Base-by-base conservation (phyloP, 2,888 invertebrate genomes). In the Resseliella maxima region DNA sequence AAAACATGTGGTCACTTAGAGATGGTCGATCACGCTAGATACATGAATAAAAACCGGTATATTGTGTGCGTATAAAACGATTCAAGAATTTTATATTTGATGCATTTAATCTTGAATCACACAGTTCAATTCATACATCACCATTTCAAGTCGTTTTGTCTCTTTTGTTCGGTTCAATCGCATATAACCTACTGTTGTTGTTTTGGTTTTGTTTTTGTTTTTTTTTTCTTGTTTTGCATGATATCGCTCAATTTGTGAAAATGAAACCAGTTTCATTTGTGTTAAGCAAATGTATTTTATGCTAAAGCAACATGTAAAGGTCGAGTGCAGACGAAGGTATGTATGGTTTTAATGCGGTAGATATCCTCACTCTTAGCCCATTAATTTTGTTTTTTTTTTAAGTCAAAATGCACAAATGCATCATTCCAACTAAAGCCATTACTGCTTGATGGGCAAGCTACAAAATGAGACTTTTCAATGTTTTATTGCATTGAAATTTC, bases 291-390 rank as follows among this genome's bases (percentile, higher is more conserved):
- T 35, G 31, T 27, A 72, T 72, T 72, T 72, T 18, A 35, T 72
- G 72, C 72, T 18, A 72, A n/a, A 72, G 18, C 72, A 72, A 35
- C 72, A 72, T 72, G 31, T 72, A 72, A 72, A 72, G 72, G 72
- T 72, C 72, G 72, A 72, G 72, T 72, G 72, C 72, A 72, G 35
- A 35, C 72, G 72, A 72, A 72, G 72, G 72, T 72, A 72, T 72
- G 72, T 35, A 72, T 72, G 72, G 12, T 72, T 72, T 31, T 72
- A 72, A 72, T 72, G 72, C 72, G 72, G 72, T 72, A 72, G 72
- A 72, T 72, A 72, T 72, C 72, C 18, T n/a, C 12, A 27, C 31
- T 72, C 72, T 27, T 10, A 31, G 31, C 72, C 0, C n/a, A n/a
- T 31, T 15, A 35, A 31, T 31, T 72, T 59, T 24, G 35, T 12